These are phyloP conservation scores for Drosophila asahinai DNA, from an alignment of 1,140 invertebrate genomes.

Conservation along the genomic window DNA sequence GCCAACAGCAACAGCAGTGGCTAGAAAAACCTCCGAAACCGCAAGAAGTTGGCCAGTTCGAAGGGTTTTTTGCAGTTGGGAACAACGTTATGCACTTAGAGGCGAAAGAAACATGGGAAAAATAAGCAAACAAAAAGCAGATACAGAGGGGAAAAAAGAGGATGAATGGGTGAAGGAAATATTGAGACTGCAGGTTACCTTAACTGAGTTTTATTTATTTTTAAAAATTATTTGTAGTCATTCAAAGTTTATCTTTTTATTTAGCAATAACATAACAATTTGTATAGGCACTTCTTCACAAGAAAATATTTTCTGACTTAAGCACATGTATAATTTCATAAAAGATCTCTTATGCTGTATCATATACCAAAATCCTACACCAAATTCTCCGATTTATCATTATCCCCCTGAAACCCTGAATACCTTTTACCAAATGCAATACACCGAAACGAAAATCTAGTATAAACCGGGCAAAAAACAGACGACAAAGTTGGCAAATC, in stretches of 20 bases:
- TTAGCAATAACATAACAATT: no score
- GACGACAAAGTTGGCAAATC: conserved; percentile 73
- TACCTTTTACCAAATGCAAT: conserved; percentile 22
- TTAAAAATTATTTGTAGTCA: neutral
- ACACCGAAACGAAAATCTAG: conserved; percentile 33
- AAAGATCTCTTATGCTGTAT: no score
- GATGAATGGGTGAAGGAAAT: accelerated
- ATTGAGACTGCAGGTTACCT: conserved; percentile 1
- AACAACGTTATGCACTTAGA: conserved; percentile 79
- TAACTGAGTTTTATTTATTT: neutral
- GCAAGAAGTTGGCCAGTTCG: conserved; percentile 74
- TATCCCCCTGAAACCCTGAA: neutral
- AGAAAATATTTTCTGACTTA: no score
- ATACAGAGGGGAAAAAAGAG: neutral
- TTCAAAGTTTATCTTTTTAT: no score
- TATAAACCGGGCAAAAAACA: conserved; percentile 16
- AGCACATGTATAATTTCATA: neutral
- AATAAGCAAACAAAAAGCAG: conserved; percentile 21
- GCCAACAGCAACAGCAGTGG: conserved; percentile 33
- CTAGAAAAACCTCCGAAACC: conserved; percentile 56
- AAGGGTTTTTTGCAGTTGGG: conserved; percentile 54
- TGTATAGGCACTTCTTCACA: neutral
- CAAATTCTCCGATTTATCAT: no score
- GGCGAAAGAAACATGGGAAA: conserved; percentile 29
- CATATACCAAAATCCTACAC: no score